Base-by-base conservation (phyloP, 2,888 invertebrate genomes). In the Sceliomorpha sp. region DNA sequence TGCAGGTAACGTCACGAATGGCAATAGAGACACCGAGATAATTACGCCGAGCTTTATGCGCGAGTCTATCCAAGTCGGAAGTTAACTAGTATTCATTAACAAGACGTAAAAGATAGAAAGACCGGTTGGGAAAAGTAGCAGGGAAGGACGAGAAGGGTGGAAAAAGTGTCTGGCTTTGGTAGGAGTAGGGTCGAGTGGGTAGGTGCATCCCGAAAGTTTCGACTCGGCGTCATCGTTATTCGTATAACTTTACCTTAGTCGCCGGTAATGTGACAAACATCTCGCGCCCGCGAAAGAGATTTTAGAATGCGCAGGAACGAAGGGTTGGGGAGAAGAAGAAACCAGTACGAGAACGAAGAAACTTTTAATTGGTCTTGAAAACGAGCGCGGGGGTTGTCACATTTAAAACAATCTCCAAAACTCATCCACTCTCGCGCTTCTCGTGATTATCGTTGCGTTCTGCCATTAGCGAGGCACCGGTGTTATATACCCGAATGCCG, bases 361-460 rank as follows among this genome's bases (percentile, higher is more conserved):
- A 83, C 78, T 83, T 82, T 82, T 83, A 83, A 83, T 83, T 83
- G 80, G 81, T 81, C 81, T 81, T 81, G 80, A 82, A 80, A 81
- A 82, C 74, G 79, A 77, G 80, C 76, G 70, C 60, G 24, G 73
- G 55, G 73, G 75, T 77, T 76, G 77, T 79, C 79, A 78, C 81
- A 79, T 83, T 83, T 81, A 81, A 83, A 83, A 82, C 80, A 80
- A 82, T 83, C 80, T 73, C 48, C 74, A 70, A 63, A 70, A 70
- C 70, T 70, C 62, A 59, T 72, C 73, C 56, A 62, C 67, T 76
- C 60, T 42, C 14, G n/a, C 26, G 20, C 45, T 29, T 40, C 37
- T 53, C 47, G 45, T 26, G 42, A 15, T 37, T 47, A 29, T 31
- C 29, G 9, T 9, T 31, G 47, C 32, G 12, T 32, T 20, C 20